Evolutionary conservation across 1,140 invertebrate species (phyloP).

Genomic region (Brachionus rotundiformis): DNA sequence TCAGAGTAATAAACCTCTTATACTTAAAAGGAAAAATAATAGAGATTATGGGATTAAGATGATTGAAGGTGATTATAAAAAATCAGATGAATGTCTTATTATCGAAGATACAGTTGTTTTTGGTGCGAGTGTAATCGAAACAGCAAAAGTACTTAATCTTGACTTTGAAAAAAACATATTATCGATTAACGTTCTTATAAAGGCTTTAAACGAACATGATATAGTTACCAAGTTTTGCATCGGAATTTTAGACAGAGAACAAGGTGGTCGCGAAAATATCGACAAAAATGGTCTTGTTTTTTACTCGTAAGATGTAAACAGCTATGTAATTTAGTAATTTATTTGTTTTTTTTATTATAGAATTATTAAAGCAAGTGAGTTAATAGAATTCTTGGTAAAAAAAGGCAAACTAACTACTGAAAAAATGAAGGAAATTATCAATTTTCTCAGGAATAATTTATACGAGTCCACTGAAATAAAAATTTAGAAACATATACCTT

Average conservation of each 20-base stretch:
- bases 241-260: constrained; percentile 85
- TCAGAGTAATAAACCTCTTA: constrained; percentile 74
- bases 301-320: background rate
- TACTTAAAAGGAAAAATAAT: constrained; percentile 77
- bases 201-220: constrained; percentile 72
- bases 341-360: constrained; percentile 67
- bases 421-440: constrained; percentile 5
- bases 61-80: constrained; percentile 82
- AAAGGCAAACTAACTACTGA: background rate
- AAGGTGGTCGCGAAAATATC: constrained; percentile 79
- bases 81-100: constrained; percentile 80
- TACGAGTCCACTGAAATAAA: background rate
- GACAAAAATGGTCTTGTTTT: constrained; percentile 63
- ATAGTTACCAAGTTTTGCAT: constrained; percentile 76
- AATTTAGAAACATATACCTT: background rate
- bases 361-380: constrained; percentile 2
- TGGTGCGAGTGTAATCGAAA: constrained; percentile 88
- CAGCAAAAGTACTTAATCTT: constrained; percentile 68
- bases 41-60: constrained; percentile 93
- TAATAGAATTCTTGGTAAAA: constrained; percentile 2
- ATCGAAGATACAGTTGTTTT: constrained; percentile 95
- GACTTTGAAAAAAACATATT: too few species aligned
- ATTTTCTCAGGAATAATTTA: background rate
- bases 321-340: constrained; percentile 62
- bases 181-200: background rate